Base-by-base conservation (phyloP, 2,888 invertebrate genomes). In the Endotricha flammealis region DNA sequence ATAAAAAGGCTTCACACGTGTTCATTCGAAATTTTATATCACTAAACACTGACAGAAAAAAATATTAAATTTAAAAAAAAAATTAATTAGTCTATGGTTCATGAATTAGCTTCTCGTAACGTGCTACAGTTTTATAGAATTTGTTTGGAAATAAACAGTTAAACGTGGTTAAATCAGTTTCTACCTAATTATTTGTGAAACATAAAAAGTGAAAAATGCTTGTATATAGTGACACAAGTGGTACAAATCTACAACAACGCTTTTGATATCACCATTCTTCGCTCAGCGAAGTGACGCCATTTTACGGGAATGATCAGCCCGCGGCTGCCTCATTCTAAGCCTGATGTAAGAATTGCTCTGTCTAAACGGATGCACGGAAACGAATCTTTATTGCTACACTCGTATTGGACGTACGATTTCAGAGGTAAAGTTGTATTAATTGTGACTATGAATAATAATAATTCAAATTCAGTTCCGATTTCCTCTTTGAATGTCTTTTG, bases 281-380 rank as follows among this genome's bases (percentile, higher is more conserved):
- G 71, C 78, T 72, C 71, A 66, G 77, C 73, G 73, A 73, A 86
- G 86, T 87, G 87, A 87, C 87, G 87, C 87, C 87, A 87, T 87
- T 87, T 87, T 87, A 87, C 86, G 86, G 86, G 86, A 85, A 86
- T 87, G 87, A 86, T 76, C 86, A 85, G 87, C 82, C 81, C 75
- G 85, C 80, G 79, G 85, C 82, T 80, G 87, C 79, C 72, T 79
- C 77, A 66, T 64, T 77, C 61, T 78, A 74, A 78, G 76, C 81
- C 81, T 69, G 76, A 83, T 85, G 85, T 85, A 78, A 85, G 81
- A 79, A 78, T 74, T 65, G 64, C 67, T 72, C 57, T 75, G 58
- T 54, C 63, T 60, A 73, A 79, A 82, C 85, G 80, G 70, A 85
- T 86, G 85, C 74, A 78, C 78, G 77, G 75, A 83, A 77, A 80